Evolutionary conservation across 2,797 vertebrate genomes (phyloP).

Genomic region (Eptatretus atami): DNA sequence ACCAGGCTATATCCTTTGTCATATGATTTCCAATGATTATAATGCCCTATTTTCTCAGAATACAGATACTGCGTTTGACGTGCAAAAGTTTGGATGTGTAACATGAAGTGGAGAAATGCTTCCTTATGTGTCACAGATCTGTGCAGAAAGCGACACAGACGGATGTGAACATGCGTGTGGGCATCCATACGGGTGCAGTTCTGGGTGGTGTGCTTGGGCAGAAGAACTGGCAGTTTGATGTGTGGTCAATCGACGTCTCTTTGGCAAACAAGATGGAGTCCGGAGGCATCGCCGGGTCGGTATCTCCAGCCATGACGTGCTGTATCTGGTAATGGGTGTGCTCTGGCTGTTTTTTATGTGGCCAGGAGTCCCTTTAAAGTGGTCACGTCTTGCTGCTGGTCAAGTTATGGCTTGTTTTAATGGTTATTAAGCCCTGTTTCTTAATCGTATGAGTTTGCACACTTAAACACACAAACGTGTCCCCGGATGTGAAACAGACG

Average conservation of each 20-base stretch:
- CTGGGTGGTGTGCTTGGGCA: conserved; percentile 3
- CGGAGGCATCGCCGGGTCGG: background rate
- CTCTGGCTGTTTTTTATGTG: background rate
- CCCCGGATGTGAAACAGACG: background rate
- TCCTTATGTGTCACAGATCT: background rate
- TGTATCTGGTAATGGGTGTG: background rate
- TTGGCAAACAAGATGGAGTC: conserved; percentile 4
- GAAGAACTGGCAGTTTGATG: conserved; percentile 3
- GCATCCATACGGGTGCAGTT: background rate
- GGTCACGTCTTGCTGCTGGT: too few species aligned
- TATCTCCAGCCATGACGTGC: background rate
- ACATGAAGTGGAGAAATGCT: background rate
- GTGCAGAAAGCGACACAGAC: conserved; percentile 1
- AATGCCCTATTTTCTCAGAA: too few species aligned
- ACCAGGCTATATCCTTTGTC: too few species aligned
- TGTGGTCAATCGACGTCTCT: background rate
- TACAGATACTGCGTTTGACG: too few species aligned
- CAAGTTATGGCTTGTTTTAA: too few species aligned
- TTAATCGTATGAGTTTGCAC: too few species aligned
- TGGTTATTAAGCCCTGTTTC: too few species aligned
- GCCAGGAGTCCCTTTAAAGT: background rate
- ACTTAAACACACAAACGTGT: too few species aligned
- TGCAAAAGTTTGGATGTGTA: too few species aligned
- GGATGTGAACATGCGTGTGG: conserved; percentile 4
- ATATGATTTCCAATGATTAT: too few species aligned